These are phyloP conservation scores for Cerceris ruficornis DNA, from an alignment of 2,888 invertebrate genomes.

Conservation along the genomic window DNA sequence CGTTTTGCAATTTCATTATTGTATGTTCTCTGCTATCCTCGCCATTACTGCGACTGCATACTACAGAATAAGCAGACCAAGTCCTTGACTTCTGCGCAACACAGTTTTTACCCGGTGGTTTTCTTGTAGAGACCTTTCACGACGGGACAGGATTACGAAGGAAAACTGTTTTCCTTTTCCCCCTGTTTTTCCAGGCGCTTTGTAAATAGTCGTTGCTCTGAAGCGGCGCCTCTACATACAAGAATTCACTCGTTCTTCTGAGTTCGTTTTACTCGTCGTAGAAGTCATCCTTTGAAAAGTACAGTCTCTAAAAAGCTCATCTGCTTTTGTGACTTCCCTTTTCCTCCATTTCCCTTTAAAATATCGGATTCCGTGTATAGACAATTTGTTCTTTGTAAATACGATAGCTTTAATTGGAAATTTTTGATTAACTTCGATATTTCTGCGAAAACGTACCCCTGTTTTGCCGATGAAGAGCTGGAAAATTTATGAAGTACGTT, in stretches of 20 bases:
- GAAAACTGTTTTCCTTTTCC: slow-evolving; percentile 16
- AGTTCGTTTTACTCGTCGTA: slow-evolving; percentile 14
- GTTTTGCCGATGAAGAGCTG: slow-evolving; percentile 55
- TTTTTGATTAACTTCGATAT: slow-evolving; percentile 37
- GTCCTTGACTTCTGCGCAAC: slow-evolving; percentile 3
- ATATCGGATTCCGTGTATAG: neutral
- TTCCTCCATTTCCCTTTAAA: slow-evolving; percentile 1
- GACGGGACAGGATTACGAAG: slow-evolving; percentile 35
- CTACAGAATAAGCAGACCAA: slow-evolving; percentile 2
- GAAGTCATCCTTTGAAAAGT: slow-evolving; percentile 14
- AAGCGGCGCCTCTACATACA: slow-evolving; percentile 16
- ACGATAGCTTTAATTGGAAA: neutral
- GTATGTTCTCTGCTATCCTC: slow-evolving; percentile 5
- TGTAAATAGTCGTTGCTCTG: slow-evolving; percentile 36
- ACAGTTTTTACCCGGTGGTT: slow-evolving; percentile 7
- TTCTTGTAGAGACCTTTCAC: slow-evolving; percentile 12
- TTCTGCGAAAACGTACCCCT: slow-evolving; percentile 20
- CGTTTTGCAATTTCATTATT: slow-evolving; percentile 34
- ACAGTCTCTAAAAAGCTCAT: slow-evolving; percentile 15
- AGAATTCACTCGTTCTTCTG: slow-evolving; percentile 26
- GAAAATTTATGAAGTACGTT: slow-evolving; percentile 50
- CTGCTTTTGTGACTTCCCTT: neutral
- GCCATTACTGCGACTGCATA: slow-evolving; percentile 14
- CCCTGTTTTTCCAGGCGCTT: slow-evolving; percentile 8
- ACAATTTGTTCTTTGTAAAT: neutral